phyloP scores from a whole-genome alignment of 1,140 invertebrate genomes.

The Phocides pigmalion region DNA sequence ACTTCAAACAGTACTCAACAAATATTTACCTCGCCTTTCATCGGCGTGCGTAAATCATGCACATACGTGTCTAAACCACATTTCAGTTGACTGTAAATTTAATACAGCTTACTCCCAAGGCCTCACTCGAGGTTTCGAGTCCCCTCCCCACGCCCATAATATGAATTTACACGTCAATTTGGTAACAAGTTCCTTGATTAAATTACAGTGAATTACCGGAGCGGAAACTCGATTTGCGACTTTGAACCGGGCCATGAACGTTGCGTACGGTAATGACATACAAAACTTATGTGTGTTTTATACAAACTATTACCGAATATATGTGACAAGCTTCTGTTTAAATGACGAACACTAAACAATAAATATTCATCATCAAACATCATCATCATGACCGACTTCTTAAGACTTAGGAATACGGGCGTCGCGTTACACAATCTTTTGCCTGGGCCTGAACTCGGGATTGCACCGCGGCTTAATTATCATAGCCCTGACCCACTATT shows the following conservation, averaged over 20 bases:
- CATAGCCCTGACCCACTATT: too few relatives aligned
- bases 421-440: too few relatives aligned
- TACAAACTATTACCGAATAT: not conserved
- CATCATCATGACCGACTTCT: too few relatives aligned
- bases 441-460: too few relatives aligned
- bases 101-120: constrained; percentile 30
- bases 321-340: not conserved
- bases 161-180: constrained; percentile 32
- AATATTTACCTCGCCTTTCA: constrained; percentile 45
- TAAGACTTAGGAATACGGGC: too few relatives aligned
- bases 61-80: constrained; percentile 44
- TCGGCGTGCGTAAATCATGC: constrained; percentile 45
- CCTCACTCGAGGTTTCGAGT: too few relatives aligned
- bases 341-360: too few relatives aligned
- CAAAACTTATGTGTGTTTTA: not conserved
- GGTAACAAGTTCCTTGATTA: constrained; percentile 25
- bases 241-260: constrained; percentile 6
- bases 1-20: constrained; percentile 16
- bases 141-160: not conserved
- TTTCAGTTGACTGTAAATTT: constrained; percentile 42
- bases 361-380: too few relatives aligned
- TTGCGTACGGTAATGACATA: not conserved
- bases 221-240: constrained; percentile 20
- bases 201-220: constrained; percentile 21
- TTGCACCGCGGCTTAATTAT: too few relatives aligned